Evolutionary conservation across 1,140 invertebrate genomes (phyloP), one percentile per base, ranked within the genome.

Genomic region (Cryptotermes secundus): DNA sequence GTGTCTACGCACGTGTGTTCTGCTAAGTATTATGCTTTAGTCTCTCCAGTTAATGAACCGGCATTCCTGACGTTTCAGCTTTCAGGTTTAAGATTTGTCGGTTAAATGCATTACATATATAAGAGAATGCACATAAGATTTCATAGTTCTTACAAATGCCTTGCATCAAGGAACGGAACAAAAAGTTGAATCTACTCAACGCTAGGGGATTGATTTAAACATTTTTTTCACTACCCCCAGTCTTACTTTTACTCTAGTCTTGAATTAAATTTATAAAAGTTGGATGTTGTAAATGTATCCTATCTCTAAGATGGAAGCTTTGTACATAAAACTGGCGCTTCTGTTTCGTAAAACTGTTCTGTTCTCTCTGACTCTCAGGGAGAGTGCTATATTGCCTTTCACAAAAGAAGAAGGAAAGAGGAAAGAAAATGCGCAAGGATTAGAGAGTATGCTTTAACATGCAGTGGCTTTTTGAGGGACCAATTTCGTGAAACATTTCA

Each of bases 381-480:
- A 65, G 59, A 65, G n/a, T 65, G 59, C 26, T 65, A 26, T 65
- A 65, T n/a, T 65, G 59, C 24, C n/a, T 1, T 65, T 65, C 22
- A n/a, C n/a, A 65, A 65, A 65, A n/a, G n/a, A n/a, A n/a, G n/a
- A n/a, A n/a, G n/a, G n/a, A n/a, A n/a, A n/a, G n/a, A n/a, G n/a
- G n/a, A n/a, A 65, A 65, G 59, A 65, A 31, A 65, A 65, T 1
- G 59, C 26, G 3, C 59, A 65, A 65, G 59, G 59, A 65, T 65
- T 65, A 65, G 59, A n/a, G 59, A 65, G 59, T 26, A 65, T n/a
- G 59, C 59, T 31, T 65, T 65, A 65, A 65, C 59, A 65, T 65
- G 59, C 59, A 65, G 59, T n/a, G 59, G 59, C 59, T 65, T 65
- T 65, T 65, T 65, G 59, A 65, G 59, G 59, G 59, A 65, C 59